Evolutionary conservation across 2,113 vertebrate species (phyloP), one percentile per base, ranked within the genome.

Genomic region (Gobiocypris rarus): DNA sequence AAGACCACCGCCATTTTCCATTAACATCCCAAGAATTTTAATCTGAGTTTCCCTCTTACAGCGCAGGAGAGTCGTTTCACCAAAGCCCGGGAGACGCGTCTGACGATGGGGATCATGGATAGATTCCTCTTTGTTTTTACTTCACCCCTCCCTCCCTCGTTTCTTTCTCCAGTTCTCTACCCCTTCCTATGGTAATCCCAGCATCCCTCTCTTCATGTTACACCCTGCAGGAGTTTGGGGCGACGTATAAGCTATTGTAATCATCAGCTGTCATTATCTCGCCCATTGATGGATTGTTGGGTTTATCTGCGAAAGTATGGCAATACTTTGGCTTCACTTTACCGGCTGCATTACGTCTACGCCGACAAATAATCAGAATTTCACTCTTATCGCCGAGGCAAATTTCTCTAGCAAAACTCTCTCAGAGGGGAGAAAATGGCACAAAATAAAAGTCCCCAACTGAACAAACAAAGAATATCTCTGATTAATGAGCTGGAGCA

Each of bases 41-140:
- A 80, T 50, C 77, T 65, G 54, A 50, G 24, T 48, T 28, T 58
- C n/a, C n/a, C 14, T 11, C 43, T 9, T 4, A 19, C 22, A 59
- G 38, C 17, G n/a, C 45, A 74, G 45, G 45, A 74, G 74, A 56
- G 74, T 34, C 48, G 9, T 54, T 48, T 56, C 22, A 8, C 3
- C 22, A 56, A 54, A 56, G 38, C 54, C 15, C 34, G 9, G 86
- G 87, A 87, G 84, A 88, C 84, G 82, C 87, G 87, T 91, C 86
- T 83, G 56, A 24, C 84, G 84, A 91, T 80, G 50, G 87, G 84
- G 75, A 80, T 91, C 81, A 63, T 84, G 83, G 82, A 90, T 89
- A 87, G 87, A 83, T 88, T 45, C 34, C 34, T 82, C 15, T 75
- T 85, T 81, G 43, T 69, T 81, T 88, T 70, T 17, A 1, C 8